Conservation (phyloP, 2,113 vertebrate genomes). For the Paraplagusia blochii region DNA sequence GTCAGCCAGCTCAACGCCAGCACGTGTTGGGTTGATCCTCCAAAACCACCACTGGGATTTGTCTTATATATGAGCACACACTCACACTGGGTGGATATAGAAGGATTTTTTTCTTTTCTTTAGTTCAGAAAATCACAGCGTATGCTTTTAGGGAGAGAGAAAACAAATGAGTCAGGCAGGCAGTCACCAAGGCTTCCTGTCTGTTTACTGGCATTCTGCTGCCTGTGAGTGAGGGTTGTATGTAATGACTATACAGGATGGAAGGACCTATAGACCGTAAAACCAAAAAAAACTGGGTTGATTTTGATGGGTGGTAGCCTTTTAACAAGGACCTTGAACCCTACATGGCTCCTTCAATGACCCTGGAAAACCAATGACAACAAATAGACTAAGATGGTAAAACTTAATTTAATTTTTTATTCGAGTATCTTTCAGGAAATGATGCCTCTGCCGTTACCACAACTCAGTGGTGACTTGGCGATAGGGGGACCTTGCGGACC, state of each 20-base stretch:
- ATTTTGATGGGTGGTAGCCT: no score
- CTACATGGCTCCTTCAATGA: no score
- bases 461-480: no score
- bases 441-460: no score
- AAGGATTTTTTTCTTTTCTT: conserved; percentile 41
- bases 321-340: no score
- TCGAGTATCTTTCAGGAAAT: no score
- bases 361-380: no score
- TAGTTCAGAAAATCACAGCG: conserved; percentile 47
- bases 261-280: neutral
- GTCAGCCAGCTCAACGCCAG: conserved; percentile 58
- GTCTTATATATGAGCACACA: conserved; percentile 26
- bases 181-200: conserved; percentile 66
- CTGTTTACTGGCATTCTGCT: conserved; percentile 34
- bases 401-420: no score
- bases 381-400: no score
- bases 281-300: no score
- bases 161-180: conserved; percentile 77
- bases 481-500: no score
- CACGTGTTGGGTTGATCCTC: conserved; percentile 60
- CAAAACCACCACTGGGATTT: conserved; percentile 52
- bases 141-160: conserved; percentile 57
- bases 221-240: conserved; percentile 35
- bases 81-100: conserved; percentile 57
- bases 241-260: neutral